Conservation (phyloP, 1,140 invertebrate species). For the Brachionus koreanus region DNA sequence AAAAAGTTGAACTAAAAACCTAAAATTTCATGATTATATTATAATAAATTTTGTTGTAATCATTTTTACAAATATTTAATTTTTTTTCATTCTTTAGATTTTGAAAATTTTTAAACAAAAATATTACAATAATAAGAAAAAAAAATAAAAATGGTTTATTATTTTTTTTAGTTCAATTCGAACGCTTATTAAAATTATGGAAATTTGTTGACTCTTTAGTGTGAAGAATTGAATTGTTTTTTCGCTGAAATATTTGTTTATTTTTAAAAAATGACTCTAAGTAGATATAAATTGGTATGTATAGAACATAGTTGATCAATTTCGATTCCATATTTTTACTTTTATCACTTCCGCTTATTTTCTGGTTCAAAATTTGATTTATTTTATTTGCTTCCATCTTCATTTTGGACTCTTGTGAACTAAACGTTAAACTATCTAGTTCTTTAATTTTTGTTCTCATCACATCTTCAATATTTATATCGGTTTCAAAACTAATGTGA, state of each 20-base stretch:
- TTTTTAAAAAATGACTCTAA: conserved; percentile 30
- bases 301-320: not conserved
- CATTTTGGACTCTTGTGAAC: conserved; percentile 7
- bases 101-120: too few species aligned
- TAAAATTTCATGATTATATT: too few species aligned
- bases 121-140: too few species aligned
- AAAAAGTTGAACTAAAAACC: too few species aligned
- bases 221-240: conserved; percentile 18
- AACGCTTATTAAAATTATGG: not conserved
- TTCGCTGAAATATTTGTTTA: conserved; percentile 30
- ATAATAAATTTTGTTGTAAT: too few species aligned
- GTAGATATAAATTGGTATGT: not conserved
- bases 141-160: too few species aligned
- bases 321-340: not conserved
- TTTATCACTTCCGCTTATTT: not conserved
- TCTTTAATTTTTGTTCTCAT: not conserved
- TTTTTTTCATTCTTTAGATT: not conserved
- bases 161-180: not conserved
- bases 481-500: not conserved
- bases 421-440: not conserved
- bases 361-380: conserved; percentile 11
- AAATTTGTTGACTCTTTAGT: not conserved
- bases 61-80: too few species aligned
- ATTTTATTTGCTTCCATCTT: conserved; percentile 27
- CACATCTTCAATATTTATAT: not conserved